Evolutionary conservation across 2,888 invertebrate species (phyloP).

Genomic region (Lycaena phlaeas): DNA sequence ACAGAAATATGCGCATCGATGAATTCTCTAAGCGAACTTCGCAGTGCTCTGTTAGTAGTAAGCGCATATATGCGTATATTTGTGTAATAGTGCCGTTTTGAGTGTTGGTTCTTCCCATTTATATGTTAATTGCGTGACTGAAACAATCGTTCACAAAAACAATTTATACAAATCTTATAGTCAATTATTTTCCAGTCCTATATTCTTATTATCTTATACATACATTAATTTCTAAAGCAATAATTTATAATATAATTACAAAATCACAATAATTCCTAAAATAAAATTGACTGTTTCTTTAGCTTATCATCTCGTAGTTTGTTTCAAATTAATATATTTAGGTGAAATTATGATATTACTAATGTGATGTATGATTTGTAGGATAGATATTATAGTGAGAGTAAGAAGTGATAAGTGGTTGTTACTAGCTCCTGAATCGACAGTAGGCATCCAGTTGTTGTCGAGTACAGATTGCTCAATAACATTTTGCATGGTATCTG

Average conservation of each 20-base stretch:
- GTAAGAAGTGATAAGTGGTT: slow-evolving; percentile 37
- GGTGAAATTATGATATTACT: slow-evolving; percentile 22
- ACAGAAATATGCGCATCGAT: no score
- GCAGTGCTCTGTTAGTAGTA: no score
- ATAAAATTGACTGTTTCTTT: slow-evolving; percentile 28
- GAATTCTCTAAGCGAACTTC: no score
- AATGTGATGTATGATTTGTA: slow-evolving; percentile 26
- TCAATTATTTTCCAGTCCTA: no score
- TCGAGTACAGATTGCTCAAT: slow-evolving; percentile 68
- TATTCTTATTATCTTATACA: slow-evolving; percentile 1
- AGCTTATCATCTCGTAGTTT: slow-evolving; percentile 50
- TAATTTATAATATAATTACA: slow-evolving; percentile 12
- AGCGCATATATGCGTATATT: no score
- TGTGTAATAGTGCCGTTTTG: no score
- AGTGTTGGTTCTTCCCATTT: no score
- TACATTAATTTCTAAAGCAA: no score
- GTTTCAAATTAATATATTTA: slow-evolving; percentile 27
- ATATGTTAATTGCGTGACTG: no score
- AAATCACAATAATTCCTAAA: slow-evolving; percentile 14
- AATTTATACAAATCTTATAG: no score
- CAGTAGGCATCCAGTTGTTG: slow-evolving; percentile 67
- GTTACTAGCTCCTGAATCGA: slow-evolving; percentile 47
- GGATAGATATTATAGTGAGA: slow-evolving; percentile 35
- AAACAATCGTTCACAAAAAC: no score
- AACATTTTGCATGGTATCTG: slow-evolving; percentile 67